phyloP scores from a whole-genome alignment of 92 coral and sea anemone species.

The Palythoa grandiflora region DNA sequence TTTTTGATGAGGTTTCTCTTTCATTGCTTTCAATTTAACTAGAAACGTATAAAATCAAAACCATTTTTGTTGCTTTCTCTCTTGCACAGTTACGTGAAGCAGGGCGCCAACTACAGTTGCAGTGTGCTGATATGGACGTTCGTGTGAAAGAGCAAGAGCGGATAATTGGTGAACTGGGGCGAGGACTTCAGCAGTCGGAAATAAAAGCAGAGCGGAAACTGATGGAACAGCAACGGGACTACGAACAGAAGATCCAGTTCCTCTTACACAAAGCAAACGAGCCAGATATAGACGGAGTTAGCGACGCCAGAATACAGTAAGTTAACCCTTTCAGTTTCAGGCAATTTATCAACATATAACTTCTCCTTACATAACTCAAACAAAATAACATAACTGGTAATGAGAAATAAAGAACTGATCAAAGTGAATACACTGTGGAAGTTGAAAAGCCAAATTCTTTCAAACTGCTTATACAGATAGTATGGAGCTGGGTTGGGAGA shows the following conservation, averaged over 20 bases:
- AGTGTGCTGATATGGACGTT: constrained; percentile 72
- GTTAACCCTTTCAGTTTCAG: background rate
- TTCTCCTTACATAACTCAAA: no score
- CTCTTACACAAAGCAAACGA: constrained; percentile 90
- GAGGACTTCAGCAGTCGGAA: constrained; percentile 87
- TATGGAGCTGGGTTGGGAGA: no score
- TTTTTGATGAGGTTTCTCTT: no score
- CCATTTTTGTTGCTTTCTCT: background rate
- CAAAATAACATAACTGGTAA: no score
- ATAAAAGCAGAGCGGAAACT: constrained; percentile 89
- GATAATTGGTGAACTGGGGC: constrained; percentile 94
- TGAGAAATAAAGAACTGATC: no score
- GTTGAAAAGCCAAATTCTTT: no score
- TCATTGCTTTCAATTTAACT: no score
- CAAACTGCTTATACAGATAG: no score
- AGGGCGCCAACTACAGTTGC: constrained; percentile 61
- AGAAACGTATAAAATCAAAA: no score
- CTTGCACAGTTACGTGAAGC: constrained; percentile 41
- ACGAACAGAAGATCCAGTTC: constrained; percentile 94
- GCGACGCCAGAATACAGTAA: constrained; percentile 61
- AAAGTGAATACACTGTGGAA: no score
- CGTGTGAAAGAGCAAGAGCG: constrained; percentile 91
- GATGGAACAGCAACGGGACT: constrained; percentile 83
- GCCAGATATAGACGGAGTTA: constrained; percentile 59
- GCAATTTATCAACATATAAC: no score